A percentile compares a stretch with the other conserved stretches of the same genome.
phyloP scores from a whole-genome alignment of 2,888 invertebrate genomes.

The Epinotia nisella region DNA sequence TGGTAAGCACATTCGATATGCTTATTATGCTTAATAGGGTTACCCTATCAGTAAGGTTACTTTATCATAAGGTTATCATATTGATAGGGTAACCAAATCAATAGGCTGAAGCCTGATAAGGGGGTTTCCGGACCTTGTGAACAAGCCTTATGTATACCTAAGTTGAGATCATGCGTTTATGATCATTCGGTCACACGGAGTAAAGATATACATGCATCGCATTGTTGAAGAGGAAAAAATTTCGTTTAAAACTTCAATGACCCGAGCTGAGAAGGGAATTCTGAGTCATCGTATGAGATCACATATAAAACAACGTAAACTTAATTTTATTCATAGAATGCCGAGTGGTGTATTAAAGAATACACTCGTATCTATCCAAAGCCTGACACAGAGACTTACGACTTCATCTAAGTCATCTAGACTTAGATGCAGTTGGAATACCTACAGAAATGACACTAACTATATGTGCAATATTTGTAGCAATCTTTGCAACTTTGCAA shows the following conservation, averaged over 20 bases:
- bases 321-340: constrained; percentile 35
- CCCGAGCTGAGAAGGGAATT: constrained; percentile 8
- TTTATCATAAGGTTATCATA: no score
- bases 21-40: no score
- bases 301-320: constrained; percentile 17
- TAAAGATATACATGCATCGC: neutral
- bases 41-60: no score
- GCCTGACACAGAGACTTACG: neutral
- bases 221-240: neutral
- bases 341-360: constrained; percentile 22
- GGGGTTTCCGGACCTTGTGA: no score
- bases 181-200: no score
- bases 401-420: neutral
- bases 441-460: neutral
- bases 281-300: constrained; percentile 38
- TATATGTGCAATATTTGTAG: neutral
- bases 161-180: no score
- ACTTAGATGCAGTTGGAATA: constrained; percentile 10
- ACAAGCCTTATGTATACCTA: no score
- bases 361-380: neutral
- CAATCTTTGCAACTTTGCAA: neutral
- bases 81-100: no score
- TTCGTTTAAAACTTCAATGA: constrained; percentile 3
- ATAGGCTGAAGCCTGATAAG: no score
- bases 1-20: no score